Conservation (phyloP, 2,888 invertebrate genomes). For the Poecilobothrus nobilitatus region DNA sequence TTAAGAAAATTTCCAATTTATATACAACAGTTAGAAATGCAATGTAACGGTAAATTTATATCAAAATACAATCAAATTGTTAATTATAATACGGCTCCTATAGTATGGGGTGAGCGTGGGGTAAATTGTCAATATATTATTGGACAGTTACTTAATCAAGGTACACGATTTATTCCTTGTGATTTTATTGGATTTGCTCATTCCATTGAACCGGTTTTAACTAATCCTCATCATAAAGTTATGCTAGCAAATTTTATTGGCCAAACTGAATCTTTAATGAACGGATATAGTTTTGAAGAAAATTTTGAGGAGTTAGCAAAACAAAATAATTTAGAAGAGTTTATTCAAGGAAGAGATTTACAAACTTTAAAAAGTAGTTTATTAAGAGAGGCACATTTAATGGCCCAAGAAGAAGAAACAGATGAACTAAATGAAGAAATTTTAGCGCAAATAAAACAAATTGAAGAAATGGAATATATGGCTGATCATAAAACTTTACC, state of each 20-base stretch:
- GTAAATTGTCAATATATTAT: conserved; percentile 99
- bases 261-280: conserved; percentile 98
- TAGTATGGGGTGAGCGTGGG: conserved; percentile 82
- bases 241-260: conserved; percentile 94
- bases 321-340: too few species aligned
- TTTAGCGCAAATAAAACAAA: conserved; percentile 56
- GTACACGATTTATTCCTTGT: conserved; percentile 73
- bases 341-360: too few species aligned
- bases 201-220: conserved; percentile 77
- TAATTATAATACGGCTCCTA: conserved; percentile 42
- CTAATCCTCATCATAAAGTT: conserved; percentile 85
- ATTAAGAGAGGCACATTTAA: too few species aligned
- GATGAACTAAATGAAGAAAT: conserved; percentile 61
- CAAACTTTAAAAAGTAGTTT: too few species aligned
- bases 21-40: conserved; percentile 99
- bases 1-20: conserved; percentile 98
- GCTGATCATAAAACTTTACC: conserved; percentile 94
- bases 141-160: conserved; percentile 96
- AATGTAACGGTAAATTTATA: conserved; percentile 95
- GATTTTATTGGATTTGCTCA: conserved; percentile 93
- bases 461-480: conserved; percentile 63
- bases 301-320: too few species aligned
- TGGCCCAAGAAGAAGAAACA: conserved; percentile 50
- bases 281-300: conserved; percentile 46
- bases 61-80: conserved; percentile 57